Conservation (phyloP, 2,797 vertebrate genomes). For the Bradypus variegatus region DNA sequence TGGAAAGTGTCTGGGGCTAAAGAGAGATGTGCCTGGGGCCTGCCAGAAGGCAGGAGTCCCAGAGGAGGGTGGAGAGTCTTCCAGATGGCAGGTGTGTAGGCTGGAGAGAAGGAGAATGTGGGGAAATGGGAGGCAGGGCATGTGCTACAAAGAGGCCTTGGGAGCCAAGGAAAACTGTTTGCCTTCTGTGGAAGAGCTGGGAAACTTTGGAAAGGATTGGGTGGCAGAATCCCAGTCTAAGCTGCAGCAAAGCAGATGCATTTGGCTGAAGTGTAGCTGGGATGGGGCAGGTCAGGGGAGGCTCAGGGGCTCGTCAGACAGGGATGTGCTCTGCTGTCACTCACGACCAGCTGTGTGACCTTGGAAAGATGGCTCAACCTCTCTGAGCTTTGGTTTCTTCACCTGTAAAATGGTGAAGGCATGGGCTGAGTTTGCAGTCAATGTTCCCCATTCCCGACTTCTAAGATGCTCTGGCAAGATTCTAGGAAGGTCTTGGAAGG, state of each 20-base stretch:
- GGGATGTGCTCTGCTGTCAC: accelerated
- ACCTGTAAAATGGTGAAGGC: too few species aligned
- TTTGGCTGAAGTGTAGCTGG: background rate
- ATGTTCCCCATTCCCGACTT: accelerated
- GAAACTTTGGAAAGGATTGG: background rate
- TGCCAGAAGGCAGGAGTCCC: too few species aligned
- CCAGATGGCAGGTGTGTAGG: too few species aligned
- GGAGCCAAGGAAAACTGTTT: background rate
- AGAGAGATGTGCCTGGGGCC: background rate
- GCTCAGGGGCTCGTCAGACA: background rate
- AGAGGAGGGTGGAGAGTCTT: too few species aligned
- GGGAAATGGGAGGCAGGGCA: accelerated
- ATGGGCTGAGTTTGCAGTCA: background rate
- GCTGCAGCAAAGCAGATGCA: too few species aligned
- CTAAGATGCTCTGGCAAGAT: background rate
- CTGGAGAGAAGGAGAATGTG: too few species aligned
- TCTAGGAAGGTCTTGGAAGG: accelerated
- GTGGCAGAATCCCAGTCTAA: accelerated
- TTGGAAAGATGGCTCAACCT: background rate
- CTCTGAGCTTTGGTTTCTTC: background rate
- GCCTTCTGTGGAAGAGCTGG: background rate
- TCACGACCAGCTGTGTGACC: background rate
- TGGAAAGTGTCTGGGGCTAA: background rate
- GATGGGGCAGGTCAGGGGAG: background rate
- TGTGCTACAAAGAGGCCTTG: background rate